Evolutionary conservation across 2,888 invertebrate species (phyloP).

Genomic region (Monochamus alternatus): DNA sequence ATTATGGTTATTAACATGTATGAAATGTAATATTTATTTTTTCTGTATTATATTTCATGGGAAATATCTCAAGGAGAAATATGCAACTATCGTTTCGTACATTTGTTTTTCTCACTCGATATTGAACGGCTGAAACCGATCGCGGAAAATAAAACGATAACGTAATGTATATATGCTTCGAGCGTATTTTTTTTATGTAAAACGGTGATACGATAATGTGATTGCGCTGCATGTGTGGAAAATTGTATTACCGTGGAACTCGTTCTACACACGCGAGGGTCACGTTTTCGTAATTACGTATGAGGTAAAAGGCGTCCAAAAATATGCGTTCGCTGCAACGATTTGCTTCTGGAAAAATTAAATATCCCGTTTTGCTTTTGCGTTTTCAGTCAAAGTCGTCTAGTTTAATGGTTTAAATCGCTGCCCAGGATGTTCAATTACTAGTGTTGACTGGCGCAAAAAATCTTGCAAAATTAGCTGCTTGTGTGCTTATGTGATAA

Average conservation of each 20-base stretch:
- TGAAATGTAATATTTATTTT: slow-evolving; percentile 21
- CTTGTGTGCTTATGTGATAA: too few species aligned
- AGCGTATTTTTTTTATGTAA: slow-evolving; percentile 17
- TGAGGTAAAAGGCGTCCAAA: neutral
- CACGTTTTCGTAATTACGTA: neutral
- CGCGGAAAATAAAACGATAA: slow-evolving; percentile 7
- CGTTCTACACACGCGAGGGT: slow-evolving; percentile 21
- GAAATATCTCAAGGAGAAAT: slow-evolving; percentile 24
- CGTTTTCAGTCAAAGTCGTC: too few species aligned
- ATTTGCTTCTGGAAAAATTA: too few species aligned
- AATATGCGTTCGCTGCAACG: neutral
- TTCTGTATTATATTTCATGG: slow-evolving; percentile 3
- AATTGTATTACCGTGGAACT: slow-evolving; percentile 17
- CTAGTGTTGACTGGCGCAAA: too few species aligned
- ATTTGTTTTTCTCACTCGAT: slow-evolving; percentile 5
- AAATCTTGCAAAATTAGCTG: too few species aligned
- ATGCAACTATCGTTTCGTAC: slow-evolving; percentile 11
- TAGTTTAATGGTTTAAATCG: too few species aligned
- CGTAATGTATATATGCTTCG: slow-evolving; percentile 3
- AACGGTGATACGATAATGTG: slow-evolving; percentile 17
- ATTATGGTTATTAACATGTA: slow-evolving; percentile 4
- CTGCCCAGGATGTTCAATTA: too few species aligned
- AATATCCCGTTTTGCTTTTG: too few species aligned
- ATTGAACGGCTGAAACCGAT: slow-evolving; percentile 13
- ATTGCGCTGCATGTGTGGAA: slow-evolving; percentile 26